Base-by-base conservation (phyloP, 2,888 invertebrate species). In the Minunthozetes semirufus region DNA sequence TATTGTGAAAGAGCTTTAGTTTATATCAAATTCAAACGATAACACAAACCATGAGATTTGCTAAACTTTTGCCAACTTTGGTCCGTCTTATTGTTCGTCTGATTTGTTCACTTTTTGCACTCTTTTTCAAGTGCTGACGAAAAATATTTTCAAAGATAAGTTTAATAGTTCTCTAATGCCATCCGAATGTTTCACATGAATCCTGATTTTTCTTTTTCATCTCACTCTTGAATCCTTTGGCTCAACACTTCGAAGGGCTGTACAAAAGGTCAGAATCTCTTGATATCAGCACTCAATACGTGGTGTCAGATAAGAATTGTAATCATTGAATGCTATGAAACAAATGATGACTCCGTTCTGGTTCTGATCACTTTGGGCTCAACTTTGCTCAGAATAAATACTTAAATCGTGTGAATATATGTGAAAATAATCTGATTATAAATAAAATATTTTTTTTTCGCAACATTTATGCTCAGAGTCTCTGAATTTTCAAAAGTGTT, bases 221-320 rank as follows among this genome's bases (percentile, higher is more conserved):
- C 19, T 25, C n/a, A 25, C 59, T 59, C n/a, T 19, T 50, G 50
- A 19, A 17, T 59, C 61, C 15, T 59, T 27, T 59, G 25, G 19
- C 59, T 59, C 27, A 59, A 59, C 59, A 59, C 25, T 27, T 13
- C 9, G 33, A 61, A n/a, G 22, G 3, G 61, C 61, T 68, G 3
- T 46, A n/a, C 42, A 6, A 17, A 19, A 1, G 68, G 68, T 68
- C 68, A 68, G 22, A 68, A 68, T 22, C 22, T 63, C n/a, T 63
- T 38, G 11, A 22, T 22, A 59, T 59, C 2, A 59, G 13, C 33
- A 8, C 46, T 42, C 22, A 42, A 68, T 68, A 68, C 68, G 68
- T 68, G 68, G 68, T 13, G 4, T 68, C 68, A 68, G 68, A 68
- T 68, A 68, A 68, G 42, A 68, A 42, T 22, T 68, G 38, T 33